Evolutionary conservation across 2,113 vertebrate genomes (phyloP).

Genomic region (Istiophorus platypterus): DNA sequence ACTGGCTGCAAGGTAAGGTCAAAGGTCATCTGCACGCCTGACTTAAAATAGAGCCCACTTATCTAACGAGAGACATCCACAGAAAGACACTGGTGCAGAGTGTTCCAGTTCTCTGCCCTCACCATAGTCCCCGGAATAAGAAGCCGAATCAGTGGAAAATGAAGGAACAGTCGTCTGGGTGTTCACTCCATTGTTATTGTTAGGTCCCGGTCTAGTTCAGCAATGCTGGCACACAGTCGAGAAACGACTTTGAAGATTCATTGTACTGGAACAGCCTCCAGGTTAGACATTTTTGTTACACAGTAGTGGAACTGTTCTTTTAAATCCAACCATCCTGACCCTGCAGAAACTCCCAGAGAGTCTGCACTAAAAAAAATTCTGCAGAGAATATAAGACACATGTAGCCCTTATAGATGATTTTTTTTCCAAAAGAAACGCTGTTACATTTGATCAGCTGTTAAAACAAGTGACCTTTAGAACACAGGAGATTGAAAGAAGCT

Average conservation of each 20-base stretch:
- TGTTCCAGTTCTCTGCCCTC: background rate
- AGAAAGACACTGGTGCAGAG: background rate
- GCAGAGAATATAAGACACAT: background rate
- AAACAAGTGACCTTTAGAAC: slow-evolving; percentile 1
- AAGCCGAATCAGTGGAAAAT: background rate
- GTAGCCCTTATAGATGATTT: no score
- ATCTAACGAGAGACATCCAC: background rate
- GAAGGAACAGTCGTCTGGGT: background rate
- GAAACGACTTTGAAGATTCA: background rate
- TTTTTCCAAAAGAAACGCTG: no score
- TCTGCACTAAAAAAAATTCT: background rate
- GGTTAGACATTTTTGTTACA: background rate
- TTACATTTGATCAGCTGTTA: background rate
- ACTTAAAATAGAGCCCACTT: background rate
- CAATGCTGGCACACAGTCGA: background rate
- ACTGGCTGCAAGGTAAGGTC: slow-evolving; percentile 88
- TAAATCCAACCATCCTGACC: no score
- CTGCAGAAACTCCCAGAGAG: background rate
- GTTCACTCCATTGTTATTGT: no score
- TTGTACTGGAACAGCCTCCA: background rate
- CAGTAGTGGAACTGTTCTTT: no score
- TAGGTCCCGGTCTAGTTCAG: background rate
- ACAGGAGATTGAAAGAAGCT: background rate
- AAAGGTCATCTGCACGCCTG: slow-evolving; percentile 18
- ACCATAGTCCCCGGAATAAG: background rate